Base-by-base conservation (phyloP, 2,888 invertebrate species). In the Willowsia nigromaculata region DNA sequence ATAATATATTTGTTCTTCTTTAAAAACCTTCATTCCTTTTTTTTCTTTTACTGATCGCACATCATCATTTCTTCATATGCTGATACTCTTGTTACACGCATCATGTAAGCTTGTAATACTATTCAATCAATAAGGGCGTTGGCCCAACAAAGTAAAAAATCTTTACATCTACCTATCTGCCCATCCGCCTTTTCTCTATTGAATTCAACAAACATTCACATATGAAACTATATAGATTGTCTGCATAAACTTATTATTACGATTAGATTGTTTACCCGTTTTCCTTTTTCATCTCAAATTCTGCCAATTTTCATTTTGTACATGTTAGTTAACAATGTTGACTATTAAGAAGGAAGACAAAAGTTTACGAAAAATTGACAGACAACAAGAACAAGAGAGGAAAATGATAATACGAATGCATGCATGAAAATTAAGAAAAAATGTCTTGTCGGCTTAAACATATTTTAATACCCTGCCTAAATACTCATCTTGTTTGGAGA, bases 61-160 rank as follows among this genome's bases (percentile, higher is more conserved):
- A 25, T 56, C 62, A 59, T 62, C 43, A 25, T 40, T 43, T 62
- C 27, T 18, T 56, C 11, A 18, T 22, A 30, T 50, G 27, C 13
- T 62, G 62, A 25, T 76, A 27, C 50, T 76, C 53, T 78, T 78
- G n/a, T 78, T 27, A 13, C 6, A 22, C 13, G 76, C 30, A 33
- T 40, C 80, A 37, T 56, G n/a, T 56, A 74, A 27, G 15, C 15
- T 78, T 40, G 71, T 71, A 53, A 56, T 33, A 53, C 71, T 90
- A 87, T 91, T 92, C 91, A 92, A 91, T 92, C 92, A 92, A 92
- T 92, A 92, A 91, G 92, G 92, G 92, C 92, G 92, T 92, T 92
- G 92, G 91, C 92, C 62, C 15, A 87, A 87, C 81, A 81, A 68
- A 81, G 27, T 18, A 87, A 47, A 56, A 71, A 37, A 78, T 78